Conservation (phyloP, 37 sponge, comb jelly and placozoan species). For the Lycopodina hypogea region DNA sequence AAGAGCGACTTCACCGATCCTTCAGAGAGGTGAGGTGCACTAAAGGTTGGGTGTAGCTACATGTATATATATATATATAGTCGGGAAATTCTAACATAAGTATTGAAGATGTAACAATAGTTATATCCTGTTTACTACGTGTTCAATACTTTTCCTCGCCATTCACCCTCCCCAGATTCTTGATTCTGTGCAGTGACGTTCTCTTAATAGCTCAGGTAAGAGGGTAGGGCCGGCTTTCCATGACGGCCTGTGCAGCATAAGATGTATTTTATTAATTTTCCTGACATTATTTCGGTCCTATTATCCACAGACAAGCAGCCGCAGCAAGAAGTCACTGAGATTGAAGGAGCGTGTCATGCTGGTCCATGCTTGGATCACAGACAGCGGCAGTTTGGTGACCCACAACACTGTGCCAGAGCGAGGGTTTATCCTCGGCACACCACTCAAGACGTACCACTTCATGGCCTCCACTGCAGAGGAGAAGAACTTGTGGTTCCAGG, state of each 20-base stretch:
- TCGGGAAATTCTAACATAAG: too few species aligned
- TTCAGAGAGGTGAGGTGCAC: slow-evolving; percentile 35
- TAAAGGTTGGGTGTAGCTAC: not conserved
- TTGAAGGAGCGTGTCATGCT: slow-evolving; percentile 71
- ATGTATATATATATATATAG: too few species aligned
- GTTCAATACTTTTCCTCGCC: too few species aligned
- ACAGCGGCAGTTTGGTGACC: slow-evolving; percentile 26
- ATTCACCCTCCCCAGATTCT: slow-evolving; percentile 24
- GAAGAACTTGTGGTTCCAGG: slow-evolving; percentile 63
- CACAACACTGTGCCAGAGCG: slow-evolving; percentile 10
- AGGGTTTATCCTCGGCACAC: slow-evolving; percentile 75
- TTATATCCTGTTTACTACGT: too few species aligned
- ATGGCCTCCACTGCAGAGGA: slow-evolving; percentile 39
- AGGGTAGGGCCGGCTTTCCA: too few species aligned
- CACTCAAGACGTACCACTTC: slow-evolving; percentile 56
- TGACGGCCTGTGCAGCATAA: too few species aligned
- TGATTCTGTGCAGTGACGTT: slow-evolving; percentile 74
- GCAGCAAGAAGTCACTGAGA: slow-evolving; percentile 43
- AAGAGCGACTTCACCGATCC: slow-evolving; percentile 54
- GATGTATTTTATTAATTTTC: not conserved
- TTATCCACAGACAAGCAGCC: slow-evolving; percentile 46
- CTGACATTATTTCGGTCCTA: not conserved
- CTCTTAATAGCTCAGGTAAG: slow-evolving; percentile 76
- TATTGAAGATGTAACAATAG: not conserved
- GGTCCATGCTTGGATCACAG: slow-evolving; percentile 77